These are phyloP conservation scores for Laticauda laticaudata DNA, from an alignment of 2,113 vertebrate genomes.

Conservation along the genomic window DNA sequence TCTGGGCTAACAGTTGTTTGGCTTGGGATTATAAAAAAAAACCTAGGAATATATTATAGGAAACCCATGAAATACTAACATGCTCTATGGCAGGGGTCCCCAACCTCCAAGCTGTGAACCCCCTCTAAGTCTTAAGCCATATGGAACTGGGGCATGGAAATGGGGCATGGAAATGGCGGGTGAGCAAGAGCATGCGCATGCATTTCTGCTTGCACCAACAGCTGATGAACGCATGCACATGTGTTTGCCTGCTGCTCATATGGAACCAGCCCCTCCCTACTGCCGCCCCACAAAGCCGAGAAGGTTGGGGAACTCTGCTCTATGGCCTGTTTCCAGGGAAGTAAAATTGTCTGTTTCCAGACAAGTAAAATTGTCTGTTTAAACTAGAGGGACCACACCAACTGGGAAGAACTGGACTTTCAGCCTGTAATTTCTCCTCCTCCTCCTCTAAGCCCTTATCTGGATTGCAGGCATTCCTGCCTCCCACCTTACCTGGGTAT, in stretches of 20 bases:
- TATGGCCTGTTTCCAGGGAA: not conserved
- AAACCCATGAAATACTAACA: not conserved
- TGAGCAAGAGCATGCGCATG: no score
- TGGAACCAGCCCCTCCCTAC: no score
- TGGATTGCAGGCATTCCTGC: not conserved
- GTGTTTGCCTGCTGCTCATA: no score
- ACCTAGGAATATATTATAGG: not conserved
- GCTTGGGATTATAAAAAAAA: not conserved
- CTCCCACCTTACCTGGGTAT: not conserved
- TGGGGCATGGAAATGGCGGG: no score
- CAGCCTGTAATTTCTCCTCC: not conserved
- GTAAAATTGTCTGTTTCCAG: not conserved
- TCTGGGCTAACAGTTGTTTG: not conserved
- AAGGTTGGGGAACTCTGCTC: not conserved
- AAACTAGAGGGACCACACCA: not conserved
- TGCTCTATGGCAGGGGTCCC: no score
- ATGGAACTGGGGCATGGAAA: no score
- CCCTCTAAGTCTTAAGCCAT: no score
- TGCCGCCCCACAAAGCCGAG: no score
- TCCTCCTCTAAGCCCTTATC: not conserved
- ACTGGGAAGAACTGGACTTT: not conserved
- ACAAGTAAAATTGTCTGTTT: not conserved
- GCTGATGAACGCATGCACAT: no score
- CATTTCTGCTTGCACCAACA: no score
- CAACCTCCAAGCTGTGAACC: no score